Evolutionary conservation across 2,113 vertebrate genomes (phyloP), one percentile per base, ranked within the genome.

Genomic region (Macrotus californicus): DNA sequence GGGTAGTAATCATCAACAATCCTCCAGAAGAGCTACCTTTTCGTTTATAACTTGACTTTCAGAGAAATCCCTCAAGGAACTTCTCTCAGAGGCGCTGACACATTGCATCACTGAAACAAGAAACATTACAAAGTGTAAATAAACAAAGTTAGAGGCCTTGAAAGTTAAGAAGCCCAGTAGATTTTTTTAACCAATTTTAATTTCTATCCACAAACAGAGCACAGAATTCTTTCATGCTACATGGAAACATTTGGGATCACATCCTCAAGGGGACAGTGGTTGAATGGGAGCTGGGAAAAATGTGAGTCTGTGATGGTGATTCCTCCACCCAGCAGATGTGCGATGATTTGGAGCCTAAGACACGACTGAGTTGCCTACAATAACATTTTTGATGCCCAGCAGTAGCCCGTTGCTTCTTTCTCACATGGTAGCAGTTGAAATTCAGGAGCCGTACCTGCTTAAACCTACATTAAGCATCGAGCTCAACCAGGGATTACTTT

Each of bases 21-120:
- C 21, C 59, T 73, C 6, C 43, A 39, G 52, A 86, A 52, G 9
- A 91, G 0, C 11, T 50, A 22, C 11, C 36, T 93, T 29, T 41
- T 36, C 29, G 11, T 36, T 89, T 82, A 72, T 64, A 79, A 18
- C 19, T 54, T 36, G 50, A 43, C 7, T 90, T 29, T 46, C 9
- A 24, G 56, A 56, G 41, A 3, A 88, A 39, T 86, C 73, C 75
- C 67, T 64, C 24, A 39, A 70, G 46, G 67, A 52, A 43, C 36
- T 82, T 87, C 66, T 14, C 34, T 56, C 1, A 8, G 83, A 89
- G 80, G 64, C 22, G 70, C 80, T 72, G 56, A 84, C 11, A 52
- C 24, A 80, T 41, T 16, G 48, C 19, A 13, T 94, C 94, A 70
- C 31, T 72, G 66, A 76, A 94, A 91, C 46, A 93, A 76, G 52